phyloP scores from a whole-genome alignment of 2,888 invertebrate species.

The Clitarchus hookeri region DNA sequence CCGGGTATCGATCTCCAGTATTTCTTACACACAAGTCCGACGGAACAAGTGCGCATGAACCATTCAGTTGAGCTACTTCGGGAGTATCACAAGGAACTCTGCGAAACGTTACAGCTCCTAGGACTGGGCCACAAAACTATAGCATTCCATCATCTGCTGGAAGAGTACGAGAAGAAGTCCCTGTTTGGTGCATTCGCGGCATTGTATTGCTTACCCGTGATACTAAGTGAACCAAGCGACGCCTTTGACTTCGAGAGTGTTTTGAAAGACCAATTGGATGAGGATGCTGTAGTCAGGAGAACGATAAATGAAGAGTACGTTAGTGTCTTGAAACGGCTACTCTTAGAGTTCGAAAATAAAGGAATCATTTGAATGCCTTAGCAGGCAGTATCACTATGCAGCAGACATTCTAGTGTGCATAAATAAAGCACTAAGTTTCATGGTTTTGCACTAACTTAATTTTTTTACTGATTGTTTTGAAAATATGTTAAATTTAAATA shows the following conservation, averaged over 20 bases:
- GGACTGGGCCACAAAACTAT: neutral
- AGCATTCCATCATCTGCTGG: slow-evolving; percentile 43
- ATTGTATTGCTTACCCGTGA: slow-evolving; percentile 42
- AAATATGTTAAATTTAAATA: no score
- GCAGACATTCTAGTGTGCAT: no score
- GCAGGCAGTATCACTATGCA: no score
- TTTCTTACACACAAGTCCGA: slow-evolving; percentile 37
- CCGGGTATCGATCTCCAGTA: slow-evolving; percentile 38
- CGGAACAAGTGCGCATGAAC: slow-evolving; percentile 18
- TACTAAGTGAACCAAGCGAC: slow-evolving; percentile 37
- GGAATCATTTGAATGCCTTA: neutral
- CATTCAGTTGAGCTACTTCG: slow-evolving; percentile 31
- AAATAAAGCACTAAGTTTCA: no score
- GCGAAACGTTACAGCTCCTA: slow-evolving; percentile 18
- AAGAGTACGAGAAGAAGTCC: slow-evolving; percentile 44
- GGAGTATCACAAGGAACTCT: slow-evolving; percentile 36
- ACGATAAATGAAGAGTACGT: no score
- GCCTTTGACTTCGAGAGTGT: neutral
- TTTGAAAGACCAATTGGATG: neutral
- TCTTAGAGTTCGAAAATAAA: neutral
- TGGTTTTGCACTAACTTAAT: no score
- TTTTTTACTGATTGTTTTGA: no score
- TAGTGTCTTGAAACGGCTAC: no score
- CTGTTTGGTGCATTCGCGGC: slow-evolving; percentile 44
- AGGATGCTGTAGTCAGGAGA: neutral